Conservation (phyloP, 2,888 invertebrate species). For the Steinernema carpocapsae region DNA sequence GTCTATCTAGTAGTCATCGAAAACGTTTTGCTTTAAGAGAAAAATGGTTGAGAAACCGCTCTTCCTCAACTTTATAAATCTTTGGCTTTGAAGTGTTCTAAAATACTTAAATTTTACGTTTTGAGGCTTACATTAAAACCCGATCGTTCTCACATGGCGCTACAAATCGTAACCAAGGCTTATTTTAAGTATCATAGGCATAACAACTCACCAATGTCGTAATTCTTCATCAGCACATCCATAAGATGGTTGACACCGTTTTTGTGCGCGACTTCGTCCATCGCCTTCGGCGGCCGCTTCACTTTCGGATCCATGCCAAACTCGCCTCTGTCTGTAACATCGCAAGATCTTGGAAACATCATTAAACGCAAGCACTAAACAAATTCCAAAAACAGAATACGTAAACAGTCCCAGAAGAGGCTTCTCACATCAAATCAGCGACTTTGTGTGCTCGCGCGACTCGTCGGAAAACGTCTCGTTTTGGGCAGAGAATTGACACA, state of each 20-base stretch:
- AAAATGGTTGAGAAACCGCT: constrained; percentile 1
- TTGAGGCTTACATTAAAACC: too few species aligned
- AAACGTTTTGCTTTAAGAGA: neutral
- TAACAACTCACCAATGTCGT: constrained; percentile 41
- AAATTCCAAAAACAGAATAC: too few species aligned
- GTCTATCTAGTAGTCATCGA: neutral
- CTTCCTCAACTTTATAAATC: neutral
- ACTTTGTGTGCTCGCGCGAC: neutral
- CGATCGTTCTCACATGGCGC: too few species aligned
- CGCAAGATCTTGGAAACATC: too few species aligned
- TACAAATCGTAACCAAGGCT: too few species aligned
- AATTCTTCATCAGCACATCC: constrained; percentile 39
- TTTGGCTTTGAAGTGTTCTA: neutral
- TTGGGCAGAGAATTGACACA: too few species aligned
- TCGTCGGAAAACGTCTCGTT: neutral
- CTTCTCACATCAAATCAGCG: neutral
- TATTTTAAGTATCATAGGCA: too few species aligned
- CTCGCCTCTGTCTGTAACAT: too few species aligned
- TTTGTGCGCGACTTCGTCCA: neutral
- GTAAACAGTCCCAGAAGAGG: too few species aligned
- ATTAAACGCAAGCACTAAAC: too few species aligned
- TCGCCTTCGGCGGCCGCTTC: neutral
- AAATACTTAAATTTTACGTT: too few species aligned
- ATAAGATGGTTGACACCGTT: constrained; percentile 34
- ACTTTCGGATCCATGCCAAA: neutral